Conservation (phyloP, 2,888 invertebrate genomes). For the Trissoscelio sp. region DNA sequence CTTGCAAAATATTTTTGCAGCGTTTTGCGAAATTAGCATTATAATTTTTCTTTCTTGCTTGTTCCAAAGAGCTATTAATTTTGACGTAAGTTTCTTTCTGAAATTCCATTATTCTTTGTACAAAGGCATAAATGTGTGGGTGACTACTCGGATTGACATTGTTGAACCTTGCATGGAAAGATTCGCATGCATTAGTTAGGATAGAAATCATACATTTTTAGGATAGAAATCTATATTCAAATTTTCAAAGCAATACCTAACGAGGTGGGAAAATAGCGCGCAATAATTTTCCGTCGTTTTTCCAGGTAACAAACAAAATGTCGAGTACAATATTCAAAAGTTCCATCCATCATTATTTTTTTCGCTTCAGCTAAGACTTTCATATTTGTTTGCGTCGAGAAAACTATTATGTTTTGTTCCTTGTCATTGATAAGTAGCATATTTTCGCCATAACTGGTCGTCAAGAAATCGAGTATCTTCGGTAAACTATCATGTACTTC, state of each 20-base stretch:
- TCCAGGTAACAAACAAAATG: slow-evolving; percentile 8
- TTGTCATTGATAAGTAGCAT: neutral
- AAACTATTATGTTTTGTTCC: slow-evolving; percentile 1
- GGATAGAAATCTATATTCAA: neutral
- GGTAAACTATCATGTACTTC: slow-evolving; percentile 13
- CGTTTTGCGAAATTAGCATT: slow-evolving; percentile 10
- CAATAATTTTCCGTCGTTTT: neutral
- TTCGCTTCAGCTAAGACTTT: neutral
- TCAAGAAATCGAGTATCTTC: neutral
- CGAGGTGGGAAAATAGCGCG: neutral
- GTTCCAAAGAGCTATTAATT: neutral
- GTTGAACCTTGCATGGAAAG: slow-evolving; percentile 9
- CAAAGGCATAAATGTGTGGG: neutral
- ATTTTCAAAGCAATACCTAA: neutral
- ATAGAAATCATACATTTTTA: neutral
- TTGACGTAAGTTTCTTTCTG: slow-evolving; percentile 3
- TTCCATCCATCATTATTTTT: slow-evolving; percentile 14
- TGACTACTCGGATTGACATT: neutral
- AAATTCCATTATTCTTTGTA: neutral
- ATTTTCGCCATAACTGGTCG: slow-evolving; percentile 14
- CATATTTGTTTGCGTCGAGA: slow-evolving; percentile 6
- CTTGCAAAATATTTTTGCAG: slow-evolving; percentile 16
- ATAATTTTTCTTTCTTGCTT: neutral
- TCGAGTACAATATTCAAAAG: slow-evolving; percentile 11
- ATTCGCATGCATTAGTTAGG: slow-evolving; percentile 20